These are phyloP conservation scores for Pasiphila rectangulata DNA, from an alignment of 2,888 invertebrate genomes.

Conservation along the genomic window DNA sequence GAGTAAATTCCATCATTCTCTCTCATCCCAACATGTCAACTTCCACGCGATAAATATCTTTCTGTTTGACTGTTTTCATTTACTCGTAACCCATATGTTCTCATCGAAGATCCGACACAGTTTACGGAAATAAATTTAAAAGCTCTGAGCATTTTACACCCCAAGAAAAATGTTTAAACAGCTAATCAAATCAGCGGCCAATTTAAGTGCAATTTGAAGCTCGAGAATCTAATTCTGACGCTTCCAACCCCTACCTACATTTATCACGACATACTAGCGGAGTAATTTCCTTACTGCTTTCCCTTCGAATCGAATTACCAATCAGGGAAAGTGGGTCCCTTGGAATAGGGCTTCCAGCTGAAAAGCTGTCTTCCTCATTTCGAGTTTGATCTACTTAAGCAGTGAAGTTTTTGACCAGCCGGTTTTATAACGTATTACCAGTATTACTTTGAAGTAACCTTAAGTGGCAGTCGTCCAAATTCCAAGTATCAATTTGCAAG, in stretches of 20 bases:
- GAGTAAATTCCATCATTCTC: too few relatives aligned
- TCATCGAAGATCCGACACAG: neutral
- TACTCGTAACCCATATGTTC: too few relatives aligned
- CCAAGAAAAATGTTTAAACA: constrained; percentile 18
- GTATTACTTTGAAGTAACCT: too few relatives aligned
- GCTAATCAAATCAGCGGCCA: constrained; percentile 14
- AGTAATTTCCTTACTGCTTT: constrained; percentile 50
- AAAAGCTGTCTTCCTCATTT: neutral
- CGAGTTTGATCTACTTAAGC: neutral
- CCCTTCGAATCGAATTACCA: constrained; percentile 53
- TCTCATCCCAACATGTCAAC: too few relatives aligned
- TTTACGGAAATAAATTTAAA: neutral
- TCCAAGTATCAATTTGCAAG: neutral
- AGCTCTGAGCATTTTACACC: neutral
- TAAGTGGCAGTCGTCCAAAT: too few relatives aligned
- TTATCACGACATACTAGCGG: constrained; percentile 31
- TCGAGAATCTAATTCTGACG: constrained; percentile 15
- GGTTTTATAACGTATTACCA: too few relatives aligned
- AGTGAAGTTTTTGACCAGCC: too few relatives aligned
- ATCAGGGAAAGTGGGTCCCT: constrained; percentile 50
- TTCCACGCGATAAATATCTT: too few relatives aligned
- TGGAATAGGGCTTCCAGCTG: constrained; percentile 14
- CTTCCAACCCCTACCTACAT: constrained; percentile 15
- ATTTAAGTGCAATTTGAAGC: constrained; percentile 23
- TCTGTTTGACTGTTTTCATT: too few relatives aligned